Evolutionary conservation across 2,113 vertebrate genomes (phyloP).

Genomic region (Lathamus discolor): DNA sequence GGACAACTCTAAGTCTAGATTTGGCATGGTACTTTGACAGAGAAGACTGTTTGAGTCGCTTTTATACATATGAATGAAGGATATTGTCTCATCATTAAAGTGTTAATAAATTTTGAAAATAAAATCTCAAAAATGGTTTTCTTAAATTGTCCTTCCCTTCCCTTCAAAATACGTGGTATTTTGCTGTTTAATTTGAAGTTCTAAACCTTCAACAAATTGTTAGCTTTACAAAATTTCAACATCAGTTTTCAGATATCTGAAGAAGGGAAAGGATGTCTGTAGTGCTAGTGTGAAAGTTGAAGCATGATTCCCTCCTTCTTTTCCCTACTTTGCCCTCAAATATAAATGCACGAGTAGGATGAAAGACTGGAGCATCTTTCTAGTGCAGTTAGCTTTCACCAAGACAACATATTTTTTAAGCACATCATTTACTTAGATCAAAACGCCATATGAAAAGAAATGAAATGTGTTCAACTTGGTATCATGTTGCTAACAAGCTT

Average conservation of each 20-base stretch:
- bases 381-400: not conserved
- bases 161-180: not conserved
- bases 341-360: not conserved
- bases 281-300: not conserved
- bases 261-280: not conserved
- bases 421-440: not conserved
- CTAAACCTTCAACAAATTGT: not conserved
- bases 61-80: not conserved
- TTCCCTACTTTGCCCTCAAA: not conserved
- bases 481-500: not conserved
- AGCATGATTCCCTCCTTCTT: not conserved
- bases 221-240: not conserved
- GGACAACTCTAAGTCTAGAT: not conserved
- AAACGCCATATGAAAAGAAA: not conserved
- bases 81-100: not conserved
- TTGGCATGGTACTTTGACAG: not conserved
- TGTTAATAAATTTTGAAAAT: not conserved
- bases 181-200: not conserved
- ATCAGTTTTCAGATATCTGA: not conserved
- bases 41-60: not conserved
- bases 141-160: not conserved
- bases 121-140: not conserved
- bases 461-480: not conserved
- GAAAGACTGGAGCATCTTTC: not conserved
- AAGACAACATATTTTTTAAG: not conserved